phyloP scores from a whole-genome alignment of 2,888 invertebrate species.

The Cephonodes hylas region DNA sequence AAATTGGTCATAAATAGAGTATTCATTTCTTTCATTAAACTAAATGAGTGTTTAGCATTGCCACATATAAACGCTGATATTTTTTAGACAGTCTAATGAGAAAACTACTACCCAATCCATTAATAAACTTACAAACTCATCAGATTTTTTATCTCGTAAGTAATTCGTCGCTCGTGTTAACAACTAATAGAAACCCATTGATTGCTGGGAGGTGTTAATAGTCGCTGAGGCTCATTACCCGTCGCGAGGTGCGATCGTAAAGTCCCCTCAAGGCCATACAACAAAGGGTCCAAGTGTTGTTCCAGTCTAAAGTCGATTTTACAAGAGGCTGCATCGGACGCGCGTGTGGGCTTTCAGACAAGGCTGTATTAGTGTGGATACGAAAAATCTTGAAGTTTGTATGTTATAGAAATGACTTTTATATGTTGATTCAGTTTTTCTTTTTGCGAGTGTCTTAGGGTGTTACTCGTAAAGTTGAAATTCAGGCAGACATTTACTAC shows the following conservation, averaged over 20 bases:
- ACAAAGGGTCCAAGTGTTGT: conserved; percentile 74
- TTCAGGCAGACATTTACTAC: too few relatives aligned
- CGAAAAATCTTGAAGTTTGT: conserved; percentile 3
- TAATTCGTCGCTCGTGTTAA: background rate
- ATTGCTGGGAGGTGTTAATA: conserved; percentile 70
- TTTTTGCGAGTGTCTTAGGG: too few relatives aligned
- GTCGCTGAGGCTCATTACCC: conserved; percentile 70
- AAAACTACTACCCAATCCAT: background rate
- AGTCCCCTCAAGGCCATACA: conserved; percentile 67
- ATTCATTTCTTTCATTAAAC: too few relatives aligned
- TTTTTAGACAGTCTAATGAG: too few relatives aligned
- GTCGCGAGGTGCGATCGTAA: conserved; percentile 66
- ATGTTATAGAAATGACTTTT: background rate
- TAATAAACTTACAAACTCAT: background rate
- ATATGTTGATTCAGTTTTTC: too few relatives aligned
- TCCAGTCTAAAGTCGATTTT: conserved; percentile 73
- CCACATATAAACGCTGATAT: too few relatives aligned
- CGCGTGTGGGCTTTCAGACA: conserved; percentile 70
- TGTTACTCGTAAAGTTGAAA: too few relatives aligned
- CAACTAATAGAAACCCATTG: conserved; percentile 56
- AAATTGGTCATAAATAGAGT: too few relatives aligned
- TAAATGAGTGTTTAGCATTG: too few relatives aligned
- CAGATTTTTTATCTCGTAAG: background rate
- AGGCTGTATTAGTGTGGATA: conserved; percentile 44
- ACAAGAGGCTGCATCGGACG: conserved; percentile 72